Evolutionary conservation across 2,888 invertebrate genomes (phyloP).

Genomic region (Epinotia demarniana): DNA sequence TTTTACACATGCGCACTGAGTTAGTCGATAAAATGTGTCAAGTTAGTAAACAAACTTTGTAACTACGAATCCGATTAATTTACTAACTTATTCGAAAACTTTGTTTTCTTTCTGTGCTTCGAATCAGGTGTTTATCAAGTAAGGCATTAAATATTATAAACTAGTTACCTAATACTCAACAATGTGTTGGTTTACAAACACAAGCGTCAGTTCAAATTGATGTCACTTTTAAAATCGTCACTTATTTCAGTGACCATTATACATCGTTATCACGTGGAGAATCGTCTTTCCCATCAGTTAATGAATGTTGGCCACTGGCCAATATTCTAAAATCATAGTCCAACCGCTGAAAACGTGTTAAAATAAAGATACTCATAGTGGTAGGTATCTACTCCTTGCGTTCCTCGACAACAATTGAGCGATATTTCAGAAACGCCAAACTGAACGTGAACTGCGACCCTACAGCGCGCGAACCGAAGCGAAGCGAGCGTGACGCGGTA

Average conservation of each 20-base stretch:
- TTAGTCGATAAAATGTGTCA: slow-evolving; percentile 38
- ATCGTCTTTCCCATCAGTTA: slow-evolving; percentile 4
- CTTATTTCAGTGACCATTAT: slow-evolving; percentile 7
- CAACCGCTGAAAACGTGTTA: neutral
- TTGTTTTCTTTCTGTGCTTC: neutral
- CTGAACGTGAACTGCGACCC: no score
- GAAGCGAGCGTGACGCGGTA: no score
- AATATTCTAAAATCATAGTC: slow-evolving; percentile 11
- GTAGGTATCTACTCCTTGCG: neutral
- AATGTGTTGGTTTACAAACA: no score
- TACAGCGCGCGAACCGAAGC: no score
- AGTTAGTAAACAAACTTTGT: slow-evolving; percentile 31
- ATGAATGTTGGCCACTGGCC: slow-evolving; percentile 24
- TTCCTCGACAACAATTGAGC: neutral
- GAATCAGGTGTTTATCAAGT: no score
- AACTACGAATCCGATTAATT: neutral
- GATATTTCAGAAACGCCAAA: neutral
- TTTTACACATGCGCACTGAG: slow-evolving; percentile 39
- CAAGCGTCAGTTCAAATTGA: neutral
- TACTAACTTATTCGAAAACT: neutral
- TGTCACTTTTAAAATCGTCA: neutral
- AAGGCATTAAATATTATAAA: no score
- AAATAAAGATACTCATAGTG: neutral
- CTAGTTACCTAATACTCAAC: no score
- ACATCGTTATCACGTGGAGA: slow-evolving; percentile 8